Conservation (phyloP, 2,797 vertebrate genomes). For the Hemitrygon akajei region DNA sequence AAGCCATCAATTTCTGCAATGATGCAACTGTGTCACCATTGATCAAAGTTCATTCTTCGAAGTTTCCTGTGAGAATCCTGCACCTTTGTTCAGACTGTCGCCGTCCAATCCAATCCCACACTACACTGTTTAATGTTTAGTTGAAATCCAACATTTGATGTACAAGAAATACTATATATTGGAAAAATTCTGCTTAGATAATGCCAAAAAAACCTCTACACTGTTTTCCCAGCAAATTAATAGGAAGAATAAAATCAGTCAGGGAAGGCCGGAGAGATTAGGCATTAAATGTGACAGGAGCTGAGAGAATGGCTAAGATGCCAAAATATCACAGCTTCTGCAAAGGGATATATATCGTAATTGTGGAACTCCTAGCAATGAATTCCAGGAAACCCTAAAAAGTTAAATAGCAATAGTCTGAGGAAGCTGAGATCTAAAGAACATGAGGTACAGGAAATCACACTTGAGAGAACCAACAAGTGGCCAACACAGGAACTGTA, state of each 20-base stretch:
- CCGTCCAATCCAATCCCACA: background rate
- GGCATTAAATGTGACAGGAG: background rate
- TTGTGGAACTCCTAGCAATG: background rate
- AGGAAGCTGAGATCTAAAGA: background rate
- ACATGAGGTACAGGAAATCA: background rate
- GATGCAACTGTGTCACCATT: background rate
- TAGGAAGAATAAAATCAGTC: background rate
- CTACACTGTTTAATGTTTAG: background rate
- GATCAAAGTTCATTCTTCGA: background rate
- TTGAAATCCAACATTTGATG: background rate
- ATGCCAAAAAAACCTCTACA: background rate
- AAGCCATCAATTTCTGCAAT: background rate
- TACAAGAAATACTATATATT: background rate
- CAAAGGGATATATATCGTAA: background rate
- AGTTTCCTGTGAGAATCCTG: background rate
- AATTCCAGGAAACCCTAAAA: background rate
- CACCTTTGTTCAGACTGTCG: background rate
- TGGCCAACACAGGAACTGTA: background rate
- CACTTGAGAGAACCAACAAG: background rate
- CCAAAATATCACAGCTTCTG: background rate
- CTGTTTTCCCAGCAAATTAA: background rate
- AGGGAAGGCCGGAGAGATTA: background rate
- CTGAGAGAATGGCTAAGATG: background rate
- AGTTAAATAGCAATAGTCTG: background rate
- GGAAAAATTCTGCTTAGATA: background rate